A percentile compares a stretch with the other conserved stretches of the same genome.
These are phyloP conservation scores for Caprella mutica DNA, from an alignment of 2,888 invertebrate species.

Conservation along the genomic window DNA sequence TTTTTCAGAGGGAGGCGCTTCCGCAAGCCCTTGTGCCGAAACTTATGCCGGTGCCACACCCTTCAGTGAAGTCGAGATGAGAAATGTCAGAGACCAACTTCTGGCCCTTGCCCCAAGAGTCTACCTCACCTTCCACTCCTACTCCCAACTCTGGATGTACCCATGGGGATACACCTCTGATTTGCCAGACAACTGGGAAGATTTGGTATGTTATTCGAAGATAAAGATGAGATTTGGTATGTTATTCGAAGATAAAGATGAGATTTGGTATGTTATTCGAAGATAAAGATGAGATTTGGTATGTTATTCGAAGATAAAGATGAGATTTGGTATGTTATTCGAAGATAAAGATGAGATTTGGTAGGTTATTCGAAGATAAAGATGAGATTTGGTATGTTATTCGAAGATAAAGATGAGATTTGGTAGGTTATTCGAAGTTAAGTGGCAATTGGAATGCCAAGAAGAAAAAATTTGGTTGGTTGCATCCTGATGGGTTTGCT, in stretches of 20 bases:
- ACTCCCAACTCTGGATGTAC: constrained; percentile 32
- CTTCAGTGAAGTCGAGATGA: constrained; percentile 59
- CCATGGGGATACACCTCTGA: constrained; percentile 33
- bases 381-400: too few relatives aligned
- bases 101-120: not conserved
- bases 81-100: constrained; percentile 53
- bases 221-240: not conserved
- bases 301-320: too few relatives aligned
- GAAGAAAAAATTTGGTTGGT: too few relatives aligned
- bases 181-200: constrained; percentile 30
- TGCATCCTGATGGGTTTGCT: too few relatives aligned
- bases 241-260: not conserved
- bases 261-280: too few relatives aligned
- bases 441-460: too few relatives aligned
- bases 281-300: too few relatives aligned
- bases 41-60: constrained; percentile 43
- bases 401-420: too few relatives aligned
- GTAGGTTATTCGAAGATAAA: too few relatives aligned
- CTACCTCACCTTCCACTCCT: constrained; percentile 31
- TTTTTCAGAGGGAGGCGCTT: constrained; percentile 44
- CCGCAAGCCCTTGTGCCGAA: constrained; percentile 41
- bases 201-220: constrained; percentile 18
- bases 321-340: too few relatives aligned
- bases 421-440: too few relatives aligned
- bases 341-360: too few relatives aligned